Conservation (phyloP, 2,113 vertebrate species). For the Kryptolebias marmoratus region DNA sequence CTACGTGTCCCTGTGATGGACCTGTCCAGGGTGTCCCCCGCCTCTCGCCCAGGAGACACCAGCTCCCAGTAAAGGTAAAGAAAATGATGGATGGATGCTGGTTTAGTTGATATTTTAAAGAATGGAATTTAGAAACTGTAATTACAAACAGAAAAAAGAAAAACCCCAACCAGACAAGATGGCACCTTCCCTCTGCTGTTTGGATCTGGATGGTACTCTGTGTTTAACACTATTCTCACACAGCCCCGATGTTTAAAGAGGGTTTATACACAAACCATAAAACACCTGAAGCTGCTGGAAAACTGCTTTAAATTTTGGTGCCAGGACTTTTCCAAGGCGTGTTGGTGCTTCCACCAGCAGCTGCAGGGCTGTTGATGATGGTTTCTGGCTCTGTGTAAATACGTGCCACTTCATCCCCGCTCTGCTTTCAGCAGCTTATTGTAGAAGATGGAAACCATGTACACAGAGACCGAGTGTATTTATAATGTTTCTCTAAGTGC, state of each 20-base stretch:
- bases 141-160: background rate
- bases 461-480: background rate
- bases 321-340: slow-evolving; percentile 5
- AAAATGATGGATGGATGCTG: too few species aligned
- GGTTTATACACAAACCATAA: slow-evolving; percentile 42
- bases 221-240: background rate
- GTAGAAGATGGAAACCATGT: slow-evolving; percentile 26
- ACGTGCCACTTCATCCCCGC: slow-evolving; percentile 36
- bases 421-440: slow-evolving; percentile 16
- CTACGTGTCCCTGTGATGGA: too few species aligned
- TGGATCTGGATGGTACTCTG: background rate
- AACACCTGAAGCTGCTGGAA: background rate
- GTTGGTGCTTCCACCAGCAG: slow-evolving; percentile 22
- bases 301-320: slow-evolving; percentile 16
- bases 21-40: too few species aligned
- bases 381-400: slow-evolving; percentile 41
- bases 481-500: background rate
- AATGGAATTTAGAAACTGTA: background rate
- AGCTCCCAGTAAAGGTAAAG: too few species aligned
- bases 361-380: background rate
- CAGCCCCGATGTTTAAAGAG: slow-evolving; percentile 14
- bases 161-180: background rate
- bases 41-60: too few species aligned
- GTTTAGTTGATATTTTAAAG: background rate
- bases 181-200: background rate